These are phyloP conservation scores for Micropoecilia bifurca DNA, from an alignment of 2,797 vertebrate species.

Conservation along the genomic window DNA sequence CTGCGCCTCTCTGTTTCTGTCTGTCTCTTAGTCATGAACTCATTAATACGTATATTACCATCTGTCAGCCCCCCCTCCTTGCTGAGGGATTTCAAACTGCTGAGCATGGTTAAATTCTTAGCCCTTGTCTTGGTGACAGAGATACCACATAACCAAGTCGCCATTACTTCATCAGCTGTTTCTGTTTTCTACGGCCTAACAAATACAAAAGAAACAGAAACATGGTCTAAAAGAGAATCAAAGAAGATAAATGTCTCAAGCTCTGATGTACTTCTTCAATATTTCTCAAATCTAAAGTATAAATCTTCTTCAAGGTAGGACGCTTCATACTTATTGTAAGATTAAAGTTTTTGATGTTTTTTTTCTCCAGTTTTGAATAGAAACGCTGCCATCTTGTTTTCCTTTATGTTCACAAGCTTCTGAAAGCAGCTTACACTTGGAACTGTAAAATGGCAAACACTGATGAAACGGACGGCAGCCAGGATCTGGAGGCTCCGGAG, in stretches of 20 bases:
- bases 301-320: conserved; percentile 59
- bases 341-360: not conserved
- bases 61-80: conserved; percentile 65
- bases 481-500: conserved; percentile 55
- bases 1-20: conserved; percentile 15
- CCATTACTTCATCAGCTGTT: conserved; percentile 16
- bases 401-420: not conserved
- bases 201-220: conserved; percentile 2
- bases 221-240: conserved; percentile 24
- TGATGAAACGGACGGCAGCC: conserved; percentile 32
- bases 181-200: conserved; percentile 9
- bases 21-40: conserved; percentile 20
- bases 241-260: conserved; percentile 13
- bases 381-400: not conserved
- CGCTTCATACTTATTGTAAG: not conserved
- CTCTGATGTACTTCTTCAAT: conserved; percentile 4
- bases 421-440: conserved; percentile 17
- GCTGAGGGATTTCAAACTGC: conserved; percentile 79
- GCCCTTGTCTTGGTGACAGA: conserved; percentile 71
- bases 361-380: not conserved
- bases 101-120: conserved; percentile 77
- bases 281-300: not conserved
- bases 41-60: conserved; percentile 52
- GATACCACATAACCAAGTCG: conserved; percentile 39
- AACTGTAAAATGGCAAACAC: conserved; percentile 64